Evolutionary conservation across 1,140 invertebrate species (phyloP).

Genomic region (Plutomurus gul): DNA sequence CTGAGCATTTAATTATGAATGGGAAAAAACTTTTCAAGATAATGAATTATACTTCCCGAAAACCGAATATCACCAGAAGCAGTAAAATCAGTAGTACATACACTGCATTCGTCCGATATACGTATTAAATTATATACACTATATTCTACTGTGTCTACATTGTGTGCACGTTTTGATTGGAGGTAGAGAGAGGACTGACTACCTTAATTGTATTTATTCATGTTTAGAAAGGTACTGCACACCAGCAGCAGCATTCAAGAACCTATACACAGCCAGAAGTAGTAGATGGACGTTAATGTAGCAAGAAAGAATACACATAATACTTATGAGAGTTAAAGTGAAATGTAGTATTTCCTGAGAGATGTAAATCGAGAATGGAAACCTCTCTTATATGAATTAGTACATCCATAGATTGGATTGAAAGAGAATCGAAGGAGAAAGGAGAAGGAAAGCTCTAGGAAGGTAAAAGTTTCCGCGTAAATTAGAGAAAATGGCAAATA

Average conservation of each 20-base stretch:
- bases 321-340: conserved; percentile 9
- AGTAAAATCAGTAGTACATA: background rate
- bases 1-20: conserved; percentile 17
- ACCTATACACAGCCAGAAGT: too few relatives aligned
- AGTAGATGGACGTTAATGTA: background rate
- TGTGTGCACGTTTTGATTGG: too few relatives aligned
- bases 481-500: conserved; percentile 34
- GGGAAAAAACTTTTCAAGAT: conserved; percentile 9
- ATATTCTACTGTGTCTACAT: too few relatives aligned
- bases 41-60: conserved; percentile 8
- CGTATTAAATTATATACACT: too few relatives aligned
- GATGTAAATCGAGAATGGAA: conserved; percentile 25
- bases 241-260: too few relatives aligned
- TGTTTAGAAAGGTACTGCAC: too few relatives aligned
- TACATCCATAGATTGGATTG: conserved; percentile 31
- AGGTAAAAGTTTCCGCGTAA: conserved; percentile 33
- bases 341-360: conserved; percentile 10
- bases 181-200: too few relatives aligned
- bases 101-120: background rate
- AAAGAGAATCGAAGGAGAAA: conserved; percentile 29
- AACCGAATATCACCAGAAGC: background rate
- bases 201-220: too few relatives aligned
- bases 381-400: conserved; percentile 28
- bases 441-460: conserved; percentile 1
- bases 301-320: conserved; percentile 24